Evolutionary conservation across 2,113 vertebrate species (phyloP), one percentile per base, ranked within the genome.

Genomic region (Xiphorhynchus elegans): DNA sequence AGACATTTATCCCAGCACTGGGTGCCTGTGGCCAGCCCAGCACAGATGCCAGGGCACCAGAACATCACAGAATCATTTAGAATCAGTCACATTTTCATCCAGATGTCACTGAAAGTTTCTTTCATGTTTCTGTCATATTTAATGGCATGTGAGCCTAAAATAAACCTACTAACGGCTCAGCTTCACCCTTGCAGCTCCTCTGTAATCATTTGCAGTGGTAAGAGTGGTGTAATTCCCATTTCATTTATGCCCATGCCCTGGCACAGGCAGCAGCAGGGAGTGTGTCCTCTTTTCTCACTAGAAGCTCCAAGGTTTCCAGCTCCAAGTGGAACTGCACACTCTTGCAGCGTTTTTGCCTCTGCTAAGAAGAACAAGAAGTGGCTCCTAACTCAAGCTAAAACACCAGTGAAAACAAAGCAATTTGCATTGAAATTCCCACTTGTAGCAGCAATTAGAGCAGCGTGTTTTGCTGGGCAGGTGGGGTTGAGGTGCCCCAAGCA

Each of bases 91-190:
- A 10, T 78, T 92, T 84, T 82, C 83, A 72, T 75, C 87, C 56
- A 64, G 60, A 25, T 60, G 77, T 62, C 84, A 85, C 66, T 3
- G 31, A 58, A 95, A 84, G 53, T 49, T 82, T 63, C 73, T 90
- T 91, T 89, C 25, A 11, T 84, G 69, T 72, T 87, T 91, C 91
- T 89, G 78, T 85, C 73, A 6, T 53, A 67, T 82, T 82, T 91
- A 82, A 94, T 82, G 66, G 80, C 67, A 39, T 50, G 77, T 91
- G 80, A 87, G 74, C 73, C 95, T 91, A 92, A 94, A 97, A 94
- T 94, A 95, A 92, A 89, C 81, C 76, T 47, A 7, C 60, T 28
- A 31, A 81, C 70, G 64, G 68, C 47, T 77, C 50, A 28, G 89
- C 84, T 80, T 94, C 94, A 86, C 90, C 91, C 24, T 76, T 69